Conservation (phyloP, 2,113 vertebrate genomes). For the Monopterus albus region DNA sequence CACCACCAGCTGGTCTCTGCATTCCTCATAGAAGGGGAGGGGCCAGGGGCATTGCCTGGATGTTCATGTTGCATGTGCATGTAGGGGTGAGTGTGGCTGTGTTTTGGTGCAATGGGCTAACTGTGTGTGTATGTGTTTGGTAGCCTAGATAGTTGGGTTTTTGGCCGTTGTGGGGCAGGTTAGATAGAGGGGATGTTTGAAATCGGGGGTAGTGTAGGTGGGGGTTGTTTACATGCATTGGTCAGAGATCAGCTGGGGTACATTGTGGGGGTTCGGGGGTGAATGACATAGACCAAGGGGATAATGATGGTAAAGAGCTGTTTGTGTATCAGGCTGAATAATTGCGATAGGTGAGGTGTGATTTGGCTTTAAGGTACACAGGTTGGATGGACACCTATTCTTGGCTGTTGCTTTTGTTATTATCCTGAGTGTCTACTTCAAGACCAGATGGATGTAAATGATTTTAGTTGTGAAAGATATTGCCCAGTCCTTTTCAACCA, state of each 20-base stretch:
- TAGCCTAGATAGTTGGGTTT: slow-evolving; percentile 68
- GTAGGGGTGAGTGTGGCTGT: slow-evolving; percentile 45
- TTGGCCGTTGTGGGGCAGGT: slow-evolving; percentile 35
- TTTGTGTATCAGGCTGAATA: slow-evolving; percentile 49
- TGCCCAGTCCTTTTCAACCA: too few relatives aligned
- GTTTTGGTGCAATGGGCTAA: slow-evolving; percentile 19
- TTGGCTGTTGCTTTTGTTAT: slow-evolving; percentile 28
- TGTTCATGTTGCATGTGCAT: slow-evolving; percentile 70
- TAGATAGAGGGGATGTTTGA: slow-evolving; percentile 55
- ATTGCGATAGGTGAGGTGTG: slow-evolving; percentile 45
- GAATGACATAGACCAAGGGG: slow-evolving; percentile 74
- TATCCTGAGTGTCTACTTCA: slow-evolving; percentile 41
- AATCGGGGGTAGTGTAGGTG: slow-evolving; percentile 55
- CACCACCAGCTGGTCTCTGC: slow-evolving; percentile 76
- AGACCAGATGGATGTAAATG: slow-evolving; percentile 51
- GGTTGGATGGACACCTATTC: neutral
- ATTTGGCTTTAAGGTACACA: slow-evolving; percentile 40
- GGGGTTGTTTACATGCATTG: slow-evolving; percentile 71
- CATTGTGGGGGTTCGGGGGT: slow-evolving; percentile 56
- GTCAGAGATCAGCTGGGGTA: slow-evolving; percentile 67
- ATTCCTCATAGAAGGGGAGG: slow-evolving; percentile 69
- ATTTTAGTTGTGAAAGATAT: too few relatives aligned
- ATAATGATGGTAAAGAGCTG: slow-evolving; percentile 78
- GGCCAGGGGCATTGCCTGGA: slow-evolving; percentile 68
- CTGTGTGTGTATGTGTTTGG: slow-evolving; percentile 55